Evolutionary conservation across 2,113 vertebrate genomes (phyloP).

Genomic region (Malurus alboscapulatus): DNA sequence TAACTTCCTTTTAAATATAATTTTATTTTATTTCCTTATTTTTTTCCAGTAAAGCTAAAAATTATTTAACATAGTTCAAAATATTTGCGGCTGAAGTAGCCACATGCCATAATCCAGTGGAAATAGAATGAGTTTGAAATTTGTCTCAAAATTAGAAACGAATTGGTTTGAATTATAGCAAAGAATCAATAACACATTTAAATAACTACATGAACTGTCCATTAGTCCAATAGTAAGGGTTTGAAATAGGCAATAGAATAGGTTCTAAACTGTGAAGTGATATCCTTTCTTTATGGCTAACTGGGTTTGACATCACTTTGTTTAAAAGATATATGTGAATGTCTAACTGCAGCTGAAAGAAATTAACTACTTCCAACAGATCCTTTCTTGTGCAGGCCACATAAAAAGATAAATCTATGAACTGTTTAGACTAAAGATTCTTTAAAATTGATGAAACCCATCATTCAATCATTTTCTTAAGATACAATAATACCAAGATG

Average conservation of each 20-base stretch:
- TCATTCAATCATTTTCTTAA: neutral
- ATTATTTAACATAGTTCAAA: slow-evolving; percentile 48
- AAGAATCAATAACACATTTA: neutral
- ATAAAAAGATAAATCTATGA: neutral
- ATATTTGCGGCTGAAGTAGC: slow-evolving; percentile 50
- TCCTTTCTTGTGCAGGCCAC: neutral
- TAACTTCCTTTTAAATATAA: slow-evolving; percentile 8
- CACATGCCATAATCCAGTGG: slow-evolving; percentile 42
- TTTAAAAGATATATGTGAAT: neutral
- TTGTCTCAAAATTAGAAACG: slow-evolving; percentile 44
- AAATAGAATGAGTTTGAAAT: slow-evolving; percentile 43
- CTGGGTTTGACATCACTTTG: neutral
- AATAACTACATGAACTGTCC: neutral
- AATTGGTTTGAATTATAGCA: slow-evolving; percentile 25
- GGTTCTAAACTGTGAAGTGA: slow-evolving; percentile 39
- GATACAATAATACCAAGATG: neutral
- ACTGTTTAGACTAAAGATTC: neutral
- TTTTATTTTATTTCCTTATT: slow-evolving; percentile 32
- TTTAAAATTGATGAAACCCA: neutral
- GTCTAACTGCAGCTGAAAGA: slow-evolving; percentile 45
- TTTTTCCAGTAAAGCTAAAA: slow-evolving; percentile 54
- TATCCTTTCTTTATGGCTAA: slow-evolving; percentile 10
- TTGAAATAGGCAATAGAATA: neutral
- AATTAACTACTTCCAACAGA: neutral
- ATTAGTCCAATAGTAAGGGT: neutral